These are phyloP conservation scores for Platysteira castanea DNA, from an alignment of 2,113 vertebrate species.

Conservation along the genomic window DNA sequence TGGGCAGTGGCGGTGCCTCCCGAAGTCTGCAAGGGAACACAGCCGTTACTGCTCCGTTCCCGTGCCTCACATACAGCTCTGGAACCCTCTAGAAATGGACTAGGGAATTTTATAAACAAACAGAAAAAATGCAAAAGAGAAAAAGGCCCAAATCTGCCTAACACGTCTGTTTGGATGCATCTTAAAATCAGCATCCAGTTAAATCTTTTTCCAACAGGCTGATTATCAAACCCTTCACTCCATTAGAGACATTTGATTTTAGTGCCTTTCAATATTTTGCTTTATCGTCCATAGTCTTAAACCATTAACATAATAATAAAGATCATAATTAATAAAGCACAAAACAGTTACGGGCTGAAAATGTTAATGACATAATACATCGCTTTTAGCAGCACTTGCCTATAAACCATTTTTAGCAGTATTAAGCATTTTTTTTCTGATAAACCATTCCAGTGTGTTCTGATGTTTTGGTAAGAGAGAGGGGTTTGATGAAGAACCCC, in stretches of 20 bases:
- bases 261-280: not conserved
- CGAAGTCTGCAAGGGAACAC: conserved; percentile 69
- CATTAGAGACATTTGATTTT: not conserved
- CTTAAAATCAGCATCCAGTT: not conserved
- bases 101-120: not conserved
- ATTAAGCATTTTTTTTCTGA: not conserved
- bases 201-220: not conserved
- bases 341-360: not conserved
- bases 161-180: rapidly evolving
- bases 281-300: not conserved
- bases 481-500: not conserved
- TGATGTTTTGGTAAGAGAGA: not conserved
- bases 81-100: not conserved
- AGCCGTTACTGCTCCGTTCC: not conserved
- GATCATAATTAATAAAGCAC: not conserved
- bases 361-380: not conserved
- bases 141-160: not conserved
- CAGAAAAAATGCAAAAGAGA: not conserved
- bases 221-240: not conserved
- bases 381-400: not conserved
- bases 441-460: not conserved
- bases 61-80: rapidly evolving
- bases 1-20: conserved; percentile 72
- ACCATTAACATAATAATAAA: not conserved
- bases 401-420: not conserved